A percentile compares a stretch with the other conserved stretches of the same genome.
Conservation (phyloP, 2,113 vertebrate species). For the Peucedramus taeniatus region DNA sequence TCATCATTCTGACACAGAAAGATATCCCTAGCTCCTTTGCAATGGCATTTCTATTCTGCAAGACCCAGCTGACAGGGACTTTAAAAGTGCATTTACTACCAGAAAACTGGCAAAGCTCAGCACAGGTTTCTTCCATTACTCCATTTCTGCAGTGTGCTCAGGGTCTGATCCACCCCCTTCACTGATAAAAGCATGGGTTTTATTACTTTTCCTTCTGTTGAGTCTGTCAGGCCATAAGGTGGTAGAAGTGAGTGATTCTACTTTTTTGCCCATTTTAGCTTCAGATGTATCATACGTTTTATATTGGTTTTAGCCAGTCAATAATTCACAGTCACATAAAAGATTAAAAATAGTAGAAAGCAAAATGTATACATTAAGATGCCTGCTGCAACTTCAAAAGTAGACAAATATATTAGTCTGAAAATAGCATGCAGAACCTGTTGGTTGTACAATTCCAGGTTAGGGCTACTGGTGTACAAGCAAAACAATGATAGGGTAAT, state of each 20-base stretch:
- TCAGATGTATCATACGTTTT: neutral
- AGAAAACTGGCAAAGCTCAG: neutral
- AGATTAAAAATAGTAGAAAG: neutral
- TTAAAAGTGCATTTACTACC: neutral
- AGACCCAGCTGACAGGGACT: neutral
- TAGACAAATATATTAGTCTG: neutral
- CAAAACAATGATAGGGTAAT: neutral
- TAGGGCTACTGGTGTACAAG: neutral
- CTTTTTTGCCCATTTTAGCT: neutral
- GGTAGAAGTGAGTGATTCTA: neutral
- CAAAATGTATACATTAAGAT: neutral
- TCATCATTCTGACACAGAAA: neutral
- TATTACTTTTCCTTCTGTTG: neutral
- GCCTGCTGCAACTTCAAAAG: neutral
- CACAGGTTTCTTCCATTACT: neutral
- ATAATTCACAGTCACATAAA: neutral
- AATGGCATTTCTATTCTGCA: neutral
- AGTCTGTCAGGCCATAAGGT: neutral
- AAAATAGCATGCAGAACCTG: neutral
- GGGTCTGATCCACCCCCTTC: neutral
- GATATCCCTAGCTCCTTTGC: neutral
- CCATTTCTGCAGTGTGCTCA: neutral
- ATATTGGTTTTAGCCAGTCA: neutral
- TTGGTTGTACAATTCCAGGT: neutral
- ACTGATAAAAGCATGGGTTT: neutral